Conservation (phyloP, 2,888 invertebrate species). For the Ochropleura leucogaster region DNA sequence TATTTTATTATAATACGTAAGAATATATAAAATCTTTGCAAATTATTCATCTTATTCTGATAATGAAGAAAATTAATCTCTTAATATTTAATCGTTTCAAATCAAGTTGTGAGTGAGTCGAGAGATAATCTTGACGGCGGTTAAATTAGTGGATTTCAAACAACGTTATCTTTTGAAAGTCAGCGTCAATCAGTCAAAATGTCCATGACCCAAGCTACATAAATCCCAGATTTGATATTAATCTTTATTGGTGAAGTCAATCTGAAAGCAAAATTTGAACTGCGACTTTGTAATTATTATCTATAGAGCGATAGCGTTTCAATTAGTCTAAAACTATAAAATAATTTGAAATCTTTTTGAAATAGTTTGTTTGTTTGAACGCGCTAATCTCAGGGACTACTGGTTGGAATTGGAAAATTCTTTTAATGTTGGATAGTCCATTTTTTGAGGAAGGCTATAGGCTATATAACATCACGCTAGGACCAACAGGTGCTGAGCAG, state of each 20-base stretch:
- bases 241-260: conserved; percentile 14
- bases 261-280: conserved; percentile 3
- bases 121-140: neutral
- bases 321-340: neutral
- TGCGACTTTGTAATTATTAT: conserved; percentile 15
- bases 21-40: neutral
- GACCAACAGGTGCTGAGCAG: too few species aligned
- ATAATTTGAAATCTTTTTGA: neutral
- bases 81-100: neutral
- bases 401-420: too few species aligned
- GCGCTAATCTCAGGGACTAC: too few species aligned
- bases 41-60: neutral
- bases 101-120: neutral
- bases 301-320: neutral
- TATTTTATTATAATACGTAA: neutral
- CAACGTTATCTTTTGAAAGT: conserved; percentile 12
- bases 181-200: conserved; percentile 13
- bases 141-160: conserved; percentile 7
- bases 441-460: too few species aligned
- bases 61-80: neutral
- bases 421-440: too few species aligned
- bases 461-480: too few species aligned
- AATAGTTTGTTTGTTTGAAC: too few species aligned
- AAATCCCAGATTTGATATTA: conserved; percentile 28
- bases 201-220: neutral